phyloP scores from a whole-genome alignment of 2,888 invertebrate species.

The Eupithecia exiguata region DNA sequence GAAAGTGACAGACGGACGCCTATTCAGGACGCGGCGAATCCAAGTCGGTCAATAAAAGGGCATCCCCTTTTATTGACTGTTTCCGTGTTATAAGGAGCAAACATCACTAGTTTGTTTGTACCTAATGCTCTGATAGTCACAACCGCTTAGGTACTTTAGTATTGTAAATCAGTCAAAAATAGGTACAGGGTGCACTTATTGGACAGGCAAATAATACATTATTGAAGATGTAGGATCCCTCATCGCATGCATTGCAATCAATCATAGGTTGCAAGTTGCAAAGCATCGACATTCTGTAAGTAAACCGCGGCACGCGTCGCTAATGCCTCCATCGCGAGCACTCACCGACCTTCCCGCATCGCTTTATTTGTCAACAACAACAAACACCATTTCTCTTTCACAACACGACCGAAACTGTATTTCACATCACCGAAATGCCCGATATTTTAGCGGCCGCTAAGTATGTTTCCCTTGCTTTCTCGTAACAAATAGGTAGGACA shows the following conservation, averaged over 20 bases:
- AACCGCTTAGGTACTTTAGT: neutral
- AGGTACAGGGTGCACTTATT: neutral
- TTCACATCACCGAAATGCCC: neutral
- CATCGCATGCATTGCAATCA: too few species aligned
- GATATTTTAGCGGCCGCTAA: conserved; percentile 6
- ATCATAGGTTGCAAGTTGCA: conserved; percentile 41
- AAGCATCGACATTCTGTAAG: conserved; percentile 55
- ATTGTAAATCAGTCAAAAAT: neutral
- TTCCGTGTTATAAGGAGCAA: conserved; percentile 24
- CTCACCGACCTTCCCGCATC: conserved; percentile 65
- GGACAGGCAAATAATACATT: conserved; percentile 13
- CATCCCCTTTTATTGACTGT: conserved; percentile 22
- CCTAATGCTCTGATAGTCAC: neutral
- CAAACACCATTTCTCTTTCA: conserved; percentile 47
- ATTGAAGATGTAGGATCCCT: conserved; percentile 28
- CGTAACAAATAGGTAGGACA: neutral
- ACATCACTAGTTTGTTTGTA: neutral
- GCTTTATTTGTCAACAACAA: conserved; percentile 49
- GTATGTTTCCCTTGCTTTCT: conserved; percentile 16
- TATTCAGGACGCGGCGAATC: conserved; percentile 23
- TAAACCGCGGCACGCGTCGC: conserved; percentile 60
- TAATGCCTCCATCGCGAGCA: conserved; percentile 48
- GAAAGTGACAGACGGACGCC: neutral
- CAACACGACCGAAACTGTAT: conserved; percentile 41
- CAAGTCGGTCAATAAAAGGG: too few species aligned